Base-by-base conservation (phyloP, 2,888 invertebrate species). In the Drosophila neotestacea region DNA sequence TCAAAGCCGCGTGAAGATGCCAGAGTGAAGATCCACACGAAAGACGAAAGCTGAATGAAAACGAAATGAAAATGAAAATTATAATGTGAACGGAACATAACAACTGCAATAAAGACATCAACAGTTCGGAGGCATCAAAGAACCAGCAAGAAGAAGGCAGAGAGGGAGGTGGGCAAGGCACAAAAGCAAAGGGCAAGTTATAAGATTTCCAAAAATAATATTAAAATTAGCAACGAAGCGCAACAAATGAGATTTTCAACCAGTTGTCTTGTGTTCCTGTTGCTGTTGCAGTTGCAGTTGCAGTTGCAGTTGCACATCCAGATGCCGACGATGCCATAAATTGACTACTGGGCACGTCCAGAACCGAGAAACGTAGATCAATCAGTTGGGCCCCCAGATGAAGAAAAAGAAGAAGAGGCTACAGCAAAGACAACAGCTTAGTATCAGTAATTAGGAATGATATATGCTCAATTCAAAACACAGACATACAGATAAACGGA, bases 161-260 rank as follows among this genome's bases (percentile, higher is more conserved):
- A 27, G 42, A 34, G 41, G 16, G 30, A 38, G 58, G 11, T 32
- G 9, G 32, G 1, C 2, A 6, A 32, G 32, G 32, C 32, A 47
- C 42, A 39, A 68, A 27, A 64, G 73, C 68, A 67, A 76, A 72
- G 64, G 71, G 79, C 76, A 79, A 79, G 71, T 73, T 88, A 82
- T 88, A 70, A 80, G 81, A 80, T 85, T 80, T 89, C 90, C 85
- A 85, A 89, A 86, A 89, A 86, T 86, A 86, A 85, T 89, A 88
- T 88, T 78, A 89, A 85, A 89, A 89, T 85, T 78, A 85, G 85
- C 89, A 85, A 88, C 78, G 81, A 83, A 83, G 88, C 85, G 88
- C 76, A 83, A 75, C 86, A 85, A 85, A 89, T 85, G 88, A 85
- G 76, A 77, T 84, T 77, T 72, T 72, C 62, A 63, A 63, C 50